phyloP scores from a whole-genome alignment of 2,888 invertebrate species.

The Leptinotarsa peninsularis region DNA sequence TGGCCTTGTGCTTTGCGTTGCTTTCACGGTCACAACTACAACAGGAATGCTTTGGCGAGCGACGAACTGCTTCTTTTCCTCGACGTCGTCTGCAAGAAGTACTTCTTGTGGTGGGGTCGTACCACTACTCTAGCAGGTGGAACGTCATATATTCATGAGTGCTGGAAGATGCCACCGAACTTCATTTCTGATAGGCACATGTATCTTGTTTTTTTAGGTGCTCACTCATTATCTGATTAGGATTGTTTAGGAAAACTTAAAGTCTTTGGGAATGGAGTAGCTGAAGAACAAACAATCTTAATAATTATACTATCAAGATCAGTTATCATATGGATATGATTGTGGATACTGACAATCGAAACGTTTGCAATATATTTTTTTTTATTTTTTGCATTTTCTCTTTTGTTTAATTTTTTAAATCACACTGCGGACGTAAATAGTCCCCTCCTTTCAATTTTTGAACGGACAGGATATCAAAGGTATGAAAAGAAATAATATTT shows the following conservation, averaged over 20 bases:
- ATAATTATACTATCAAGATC: no score
- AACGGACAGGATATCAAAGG: no score
- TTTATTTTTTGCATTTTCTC: no score
- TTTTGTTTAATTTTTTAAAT: no score
- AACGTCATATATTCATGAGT: slow-evolving; percentile 52
- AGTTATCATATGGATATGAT: no score
- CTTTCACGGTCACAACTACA: slow-evolving; percentile 66
- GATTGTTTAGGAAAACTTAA: not conserved
- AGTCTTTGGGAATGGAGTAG: no score
- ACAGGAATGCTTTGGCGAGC: slow-evolving; percentile 66
- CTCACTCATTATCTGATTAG: not conserved
- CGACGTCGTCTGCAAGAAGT: slow-evolving; percentile 58
- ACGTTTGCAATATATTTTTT: no score
- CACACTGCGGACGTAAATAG: no score
- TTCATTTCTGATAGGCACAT: slow-evolving; percentile 9
- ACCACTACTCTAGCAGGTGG: slow-evolving; percentile 63
- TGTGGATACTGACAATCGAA: no score
- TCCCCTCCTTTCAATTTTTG: no score
- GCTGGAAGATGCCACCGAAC: slow-evolving; percentile 53
- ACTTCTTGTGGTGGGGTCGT: slow-evolving; percentile 59
- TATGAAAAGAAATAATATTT: no score
- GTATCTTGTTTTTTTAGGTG: not conserved
- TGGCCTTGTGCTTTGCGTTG: slow-evolving; percentile 56
- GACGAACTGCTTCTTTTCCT: slow-evolving; percentile 66
- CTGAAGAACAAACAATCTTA: no score